Evolutionary conservation across 2,888 invertebrate genomes (phyloP), one percentile per base, ranked within the genome.

Genomic region (Athalia cordata): DNA sequence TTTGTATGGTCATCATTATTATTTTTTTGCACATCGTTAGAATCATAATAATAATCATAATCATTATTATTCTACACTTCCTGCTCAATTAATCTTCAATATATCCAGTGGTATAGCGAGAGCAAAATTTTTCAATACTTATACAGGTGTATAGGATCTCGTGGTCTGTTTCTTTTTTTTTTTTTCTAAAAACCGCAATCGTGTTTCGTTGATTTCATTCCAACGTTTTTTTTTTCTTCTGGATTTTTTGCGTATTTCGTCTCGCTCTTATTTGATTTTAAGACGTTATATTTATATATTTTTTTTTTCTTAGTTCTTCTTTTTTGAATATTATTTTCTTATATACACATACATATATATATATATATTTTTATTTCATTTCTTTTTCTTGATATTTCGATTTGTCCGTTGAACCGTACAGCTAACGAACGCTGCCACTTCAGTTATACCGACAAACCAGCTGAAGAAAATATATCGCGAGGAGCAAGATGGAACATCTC

Each of bases 361-460:
- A 11, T 9, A 55, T 29, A 29, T 29, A 8, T 57, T 59, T 59
- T 13, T 9, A 59, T 72, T 59, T 47, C 59, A 72, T 72, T 72
- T 5, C 59, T 43, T 45, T 13, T 13, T n/a, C 47, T 72, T 15
- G 5, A 15, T 59, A 55, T 68, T 68, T 29, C 43, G 68, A 68
- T 68, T 68, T 9, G 13, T 68, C n/a, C 52, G 68, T 50, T 68
- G 29, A 55, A 68, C 11, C 52, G 55, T 55, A 68, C 68, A 29
- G 52, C 52, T 68, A 68, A 68, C 68, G 68, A 68, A 68, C 68
- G 68, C 47, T 29, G 29, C 29, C 29, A 43, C 55, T 68, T 68
- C 29, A 55, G 29, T 29, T 29, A 29, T 29, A 29, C 29, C 29
- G 29, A 29, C 29, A 29, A 29, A 29, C 29, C 29, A n/a, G 11